Conservation (phyloP, 2,888 invertebrate genomes). For the Drosophila anceps region DNA sequence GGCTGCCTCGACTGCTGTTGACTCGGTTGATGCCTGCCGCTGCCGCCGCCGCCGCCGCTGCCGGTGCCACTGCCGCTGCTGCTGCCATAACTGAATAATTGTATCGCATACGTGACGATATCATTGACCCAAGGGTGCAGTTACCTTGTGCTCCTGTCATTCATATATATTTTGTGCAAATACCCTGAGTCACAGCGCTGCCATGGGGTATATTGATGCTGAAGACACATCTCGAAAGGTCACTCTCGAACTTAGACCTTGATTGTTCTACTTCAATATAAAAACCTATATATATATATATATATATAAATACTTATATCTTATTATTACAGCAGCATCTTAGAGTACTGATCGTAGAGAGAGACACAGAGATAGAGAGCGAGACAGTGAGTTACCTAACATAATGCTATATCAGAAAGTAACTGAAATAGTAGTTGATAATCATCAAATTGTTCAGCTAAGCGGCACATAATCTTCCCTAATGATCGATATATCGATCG, state of each 20-base stretch:
- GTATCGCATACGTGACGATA: slow-evolving; percentile 42
- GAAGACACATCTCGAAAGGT: too few relatives aligned
- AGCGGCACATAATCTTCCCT: background rate
- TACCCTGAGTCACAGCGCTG: background rate
- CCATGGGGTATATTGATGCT: background rate
- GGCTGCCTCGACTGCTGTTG: background rate
- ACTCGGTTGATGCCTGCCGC: background rate
- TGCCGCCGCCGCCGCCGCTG: background rate
- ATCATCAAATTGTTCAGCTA: background rate
- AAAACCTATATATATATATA: too few relatives aligned
- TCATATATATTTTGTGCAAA: slow-evolving; percentile 16
- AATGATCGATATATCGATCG: background rate
- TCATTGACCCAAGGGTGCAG: slow-evolving; percentile 76
- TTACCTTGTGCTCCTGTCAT: slow-evolving; percentile 67
- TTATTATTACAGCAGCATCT: too few relatives aligned
- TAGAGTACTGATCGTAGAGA: too few relatives aligned
- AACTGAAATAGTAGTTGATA: too few relatives aligned
- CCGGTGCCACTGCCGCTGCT: background rate
- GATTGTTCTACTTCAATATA: too few relatives aligned
- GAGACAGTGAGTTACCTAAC: too few relatives aligned
- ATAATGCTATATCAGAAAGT: too few relatives aligned
- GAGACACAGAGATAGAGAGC: background rate
- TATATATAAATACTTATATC: too few relatives aligned
- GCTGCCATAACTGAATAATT: slow-evolving; percentile 41
- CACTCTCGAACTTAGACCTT: too few relatives aligned